phyloP scores from a whole-genome alignment of 2,113 vertebrate genomes.

The Myxocyprinus asiaticus region DNA sequence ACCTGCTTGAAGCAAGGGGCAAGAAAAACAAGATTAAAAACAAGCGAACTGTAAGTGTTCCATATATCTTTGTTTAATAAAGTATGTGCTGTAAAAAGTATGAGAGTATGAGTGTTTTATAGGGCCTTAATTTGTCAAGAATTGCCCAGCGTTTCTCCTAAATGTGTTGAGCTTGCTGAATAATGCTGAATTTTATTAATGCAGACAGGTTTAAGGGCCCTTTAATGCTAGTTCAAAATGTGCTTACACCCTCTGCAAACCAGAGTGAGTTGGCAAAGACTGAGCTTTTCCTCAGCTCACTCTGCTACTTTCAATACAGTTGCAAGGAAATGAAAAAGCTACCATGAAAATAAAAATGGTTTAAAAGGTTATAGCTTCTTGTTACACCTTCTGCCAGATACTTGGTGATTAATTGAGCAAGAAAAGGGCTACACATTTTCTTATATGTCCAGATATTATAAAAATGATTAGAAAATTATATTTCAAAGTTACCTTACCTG shows the following conservation, averaged over 20 bases:
- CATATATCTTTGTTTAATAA: not conserved
- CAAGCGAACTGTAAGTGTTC: constrained; percentile 65
- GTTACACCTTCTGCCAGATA: not conserved
- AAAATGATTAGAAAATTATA: too few relatives aligned
- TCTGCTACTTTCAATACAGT: not conserved
- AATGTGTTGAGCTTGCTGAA: not conserved
- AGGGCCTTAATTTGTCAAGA: not conserved
- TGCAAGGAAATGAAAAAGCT: not conserved
- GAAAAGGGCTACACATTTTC: not conserved
- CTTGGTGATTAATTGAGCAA: not conserved
- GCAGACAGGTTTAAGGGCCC: constrained; percentile 8
- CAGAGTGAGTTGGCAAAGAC: constrained; percentile 20
- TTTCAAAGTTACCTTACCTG: not conserved
- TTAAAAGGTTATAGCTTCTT: not conserved
- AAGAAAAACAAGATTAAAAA: constrained; percentile 68
- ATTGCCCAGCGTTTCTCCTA: not conserved
- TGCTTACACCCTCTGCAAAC: constrained; percentile 9
- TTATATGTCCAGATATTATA: too few relatives aligned
- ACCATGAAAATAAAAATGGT: constrained; percentile 4
- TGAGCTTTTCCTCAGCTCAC: not conserved
- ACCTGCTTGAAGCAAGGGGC: constrained; percentile 73
- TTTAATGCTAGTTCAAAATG: not conserved
- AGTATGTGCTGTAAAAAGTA: too few relatives aligned
- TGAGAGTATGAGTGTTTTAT: not conserved
- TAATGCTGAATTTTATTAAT: not conserved